Base-by-base conservation (phyloP, 2,888 invertebrate genomes). In the Orthonychiurus folsomi region DNA sequence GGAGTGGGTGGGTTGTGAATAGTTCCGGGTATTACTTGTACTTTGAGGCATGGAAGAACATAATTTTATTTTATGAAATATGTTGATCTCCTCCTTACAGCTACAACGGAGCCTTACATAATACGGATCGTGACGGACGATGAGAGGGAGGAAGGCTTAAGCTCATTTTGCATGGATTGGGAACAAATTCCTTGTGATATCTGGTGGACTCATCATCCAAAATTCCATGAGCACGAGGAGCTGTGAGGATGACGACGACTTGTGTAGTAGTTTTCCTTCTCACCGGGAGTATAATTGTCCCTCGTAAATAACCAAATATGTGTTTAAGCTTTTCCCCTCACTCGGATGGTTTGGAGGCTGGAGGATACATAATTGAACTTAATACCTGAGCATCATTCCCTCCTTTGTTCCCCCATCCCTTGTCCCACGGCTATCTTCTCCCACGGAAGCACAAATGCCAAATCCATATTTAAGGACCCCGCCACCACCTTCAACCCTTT, bases 121-220 rank as follows among this genome's bases (percentile, higher is more conserved):
- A 67, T 72, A 56, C 68, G 72, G 3, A 65, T 72, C 27, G 67
- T 60, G 23, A 70, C 72, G 27, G 61, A 70, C 48, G 56, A 65
- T 24, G 54, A 66, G 26, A 59, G 56, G 28, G 66, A 69, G 24
- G 63, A 72, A 21, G 72, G 69, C n/a, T 62, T 72, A 3, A 67
- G 61, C 50, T 64, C 70, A 15, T 65, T 72, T 58, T 72, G 72
- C 52, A 60, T 72, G 56, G 66, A 67, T 21, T 72, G 70, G 70
- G 65, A 70, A 58, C 72, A 72, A 63, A 66, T 72, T 53, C 67
- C 69, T 2, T 72, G 72, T 57, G 69, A 69, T 55, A 47, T 50
- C n/a, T 71, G 71, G 68, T 53, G 63, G 58, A 26, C 57, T 52
- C 24, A 55, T 20, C 58, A 58, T 61, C 52, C 27, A 3, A 53